These are phyloP conservation scores for Drosophila lutescens DNA, from an alignment of 2,888 invertebrate species.

Conservation along the genomic window DNA sequence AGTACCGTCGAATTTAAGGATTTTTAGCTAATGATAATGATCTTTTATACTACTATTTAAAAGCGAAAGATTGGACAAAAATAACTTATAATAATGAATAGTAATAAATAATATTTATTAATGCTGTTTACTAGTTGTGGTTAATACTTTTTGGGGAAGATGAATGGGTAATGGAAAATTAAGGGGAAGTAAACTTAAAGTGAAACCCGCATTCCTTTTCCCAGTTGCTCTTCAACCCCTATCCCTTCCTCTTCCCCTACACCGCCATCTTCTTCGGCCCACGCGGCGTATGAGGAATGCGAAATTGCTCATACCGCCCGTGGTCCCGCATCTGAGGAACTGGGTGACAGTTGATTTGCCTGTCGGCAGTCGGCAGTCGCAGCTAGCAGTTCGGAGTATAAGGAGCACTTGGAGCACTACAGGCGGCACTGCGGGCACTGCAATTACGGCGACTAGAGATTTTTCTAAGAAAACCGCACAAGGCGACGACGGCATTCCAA, in stretches of 20 bases:
- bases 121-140: too few species aligned
- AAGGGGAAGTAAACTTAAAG: slow-evolving; percentile 7
- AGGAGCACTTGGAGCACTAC: neutral
- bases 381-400: neutral
- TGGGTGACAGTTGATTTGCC: slow-evolving; percentile 44
- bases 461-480: slow-evolving; percentile 71
- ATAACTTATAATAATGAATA: too few species aligned
- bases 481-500: slow-evolving; percentile 61
- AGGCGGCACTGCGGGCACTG: slow-evolving; percentile 31
- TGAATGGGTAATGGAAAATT: too few species aligned
- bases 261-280: neutral
- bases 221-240: too few species aligned
- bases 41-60: too few species aligned
- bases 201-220: too few species aligned
- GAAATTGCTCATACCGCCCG: slow-evolving; percentile 30
- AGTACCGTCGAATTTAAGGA: too few species aligned
- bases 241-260: neutral
- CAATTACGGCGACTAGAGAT: slow-evolving; percentile 69
- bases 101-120: too few species aligned
- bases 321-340: slow-evolving; percentile 36
- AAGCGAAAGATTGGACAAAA: too few species aligned
- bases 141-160: too few species aligned
- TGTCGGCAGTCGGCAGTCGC: slow-evolving; percentile 18
- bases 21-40: too few species aligned
- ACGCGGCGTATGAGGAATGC: slow-evolving; percentile 37